Conservation (phyloP, 2,797 vertebrate genomes). For the Lepus townsendii region DNA sequence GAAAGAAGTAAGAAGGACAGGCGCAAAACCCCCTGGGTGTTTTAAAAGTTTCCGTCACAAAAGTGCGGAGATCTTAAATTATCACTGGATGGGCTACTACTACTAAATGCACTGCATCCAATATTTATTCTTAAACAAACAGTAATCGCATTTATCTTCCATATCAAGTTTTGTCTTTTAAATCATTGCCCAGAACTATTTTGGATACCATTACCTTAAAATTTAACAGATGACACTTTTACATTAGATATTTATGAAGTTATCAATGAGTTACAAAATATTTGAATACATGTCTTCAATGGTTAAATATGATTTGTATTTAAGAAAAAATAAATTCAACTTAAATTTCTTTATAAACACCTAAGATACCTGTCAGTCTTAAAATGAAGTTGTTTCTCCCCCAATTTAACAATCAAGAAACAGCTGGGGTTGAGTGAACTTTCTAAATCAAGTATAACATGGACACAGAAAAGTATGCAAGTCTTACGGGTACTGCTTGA, state of each 20-base stretch:
- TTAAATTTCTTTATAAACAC: conserved; percentile 38
- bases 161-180: neutral
- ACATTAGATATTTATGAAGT: neutral
- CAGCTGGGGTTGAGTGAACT: neutral
- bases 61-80: neutral
- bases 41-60: conserved; percentile 5
- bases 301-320: conserved; percentile 9
- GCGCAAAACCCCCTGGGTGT: neutral
- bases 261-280: neutral
- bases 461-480: conserved; percentile 3
- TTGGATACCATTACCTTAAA: neutral
- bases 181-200: neutral
- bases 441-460: conserved; percentile 23
- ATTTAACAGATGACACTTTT: conserved; percentile 3
- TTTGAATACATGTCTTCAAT: neutral
- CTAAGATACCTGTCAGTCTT: neutral
- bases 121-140: conserved; percentile 28
- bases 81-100: neutral
- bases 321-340: conserved; percentile 30
- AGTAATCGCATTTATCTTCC: neutral
- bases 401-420: conserved; percentile 27
- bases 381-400: neutral
- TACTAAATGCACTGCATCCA: neutral
- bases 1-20: conserved; percentile 21
- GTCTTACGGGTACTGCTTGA: neutral